Evolutionary conservation across 2,113 vertebrate genomes (phyloP).

Genomic region (Sus scrofa): T2T-Sscrofa CM000813.6:3249501-3250000

Average conservation of each 20-base stretch:
- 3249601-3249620: rapidly evolving
- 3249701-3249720: rapidly evolving
- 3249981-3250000: neutral
- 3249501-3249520: neutral
- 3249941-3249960: rapidly evolving
- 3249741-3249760: rapidly evolving
- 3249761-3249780: rapidly evolving
- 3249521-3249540: neutral
- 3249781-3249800: rapidly evolving
- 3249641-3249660: rapidly evolving
- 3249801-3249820: rapidly evolving
- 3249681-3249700: rapidly evolving
- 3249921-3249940: rapidly evolving
- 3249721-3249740: neutral
- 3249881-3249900: neutral
- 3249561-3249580: neutral
- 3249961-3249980: neutral
- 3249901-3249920: neutral
- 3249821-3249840: rapidly evolving
- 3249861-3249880: rapidly evolving
- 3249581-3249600: neutral
- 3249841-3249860: no score
- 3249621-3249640: no score
- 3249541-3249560: neutral
- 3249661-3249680: neutral